Evolutionary conservation across 2,113 vertebrate genomes (phyloP).

Genomic region (Hyla sarda): DNA sequence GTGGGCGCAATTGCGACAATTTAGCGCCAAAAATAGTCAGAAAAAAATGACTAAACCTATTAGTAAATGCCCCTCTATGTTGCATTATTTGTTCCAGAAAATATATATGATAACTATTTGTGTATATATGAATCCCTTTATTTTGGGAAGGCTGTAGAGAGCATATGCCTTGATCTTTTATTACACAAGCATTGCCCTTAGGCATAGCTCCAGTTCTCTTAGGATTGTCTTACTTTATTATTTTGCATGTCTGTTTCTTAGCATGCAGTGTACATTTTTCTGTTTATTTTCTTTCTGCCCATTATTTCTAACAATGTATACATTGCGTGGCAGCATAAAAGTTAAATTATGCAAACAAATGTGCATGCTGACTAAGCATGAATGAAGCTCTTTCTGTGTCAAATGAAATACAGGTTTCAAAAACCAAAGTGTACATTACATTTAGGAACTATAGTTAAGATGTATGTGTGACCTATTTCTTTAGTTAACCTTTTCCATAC

Average conservation of each 20-base stretch:
- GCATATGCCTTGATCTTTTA: too few species aligned
- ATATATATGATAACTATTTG: too few species aligned
- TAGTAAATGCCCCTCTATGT: too few species aligned
- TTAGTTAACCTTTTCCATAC: background rate
- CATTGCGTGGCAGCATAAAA: background rate
- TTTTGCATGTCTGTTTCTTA: background rate
- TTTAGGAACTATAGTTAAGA: background rate
- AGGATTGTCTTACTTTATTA: background rate
- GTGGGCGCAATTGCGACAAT: too few species aligned
- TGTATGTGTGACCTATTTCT: background rate
- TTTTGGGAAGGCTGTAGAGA: too few species aligned
- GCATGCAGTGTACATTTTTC: background rate
- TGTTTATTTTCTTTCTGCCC: slow-evolving; percentile 12
- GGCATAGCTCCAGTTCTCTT: background rate
- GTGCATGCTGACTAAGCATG: slow-evolving; percentile 1
- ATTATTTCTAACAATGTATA: background rate
- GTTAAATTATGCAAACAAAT: background rate
- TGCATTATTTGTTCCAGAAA: too few species aligned
- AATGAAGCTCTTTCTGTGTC: background rate
- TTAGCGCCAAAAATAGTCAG: too few species aligned
- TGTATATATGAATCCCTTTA: too few species aligned
- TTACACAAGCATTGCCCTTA: too few species aligned
- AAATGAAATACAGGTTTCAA: slow-evolving; percentile 6
- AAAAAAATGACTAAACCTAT: too few species aligned
- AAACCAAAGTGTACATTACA: too few species aligned